Percentiles rank a stretch among this genome's conserved stretches.
phyloP scores from a whole-genome alignment of 2,797 vertebrate genomes.

The Lithobates pipiens region DNA sequence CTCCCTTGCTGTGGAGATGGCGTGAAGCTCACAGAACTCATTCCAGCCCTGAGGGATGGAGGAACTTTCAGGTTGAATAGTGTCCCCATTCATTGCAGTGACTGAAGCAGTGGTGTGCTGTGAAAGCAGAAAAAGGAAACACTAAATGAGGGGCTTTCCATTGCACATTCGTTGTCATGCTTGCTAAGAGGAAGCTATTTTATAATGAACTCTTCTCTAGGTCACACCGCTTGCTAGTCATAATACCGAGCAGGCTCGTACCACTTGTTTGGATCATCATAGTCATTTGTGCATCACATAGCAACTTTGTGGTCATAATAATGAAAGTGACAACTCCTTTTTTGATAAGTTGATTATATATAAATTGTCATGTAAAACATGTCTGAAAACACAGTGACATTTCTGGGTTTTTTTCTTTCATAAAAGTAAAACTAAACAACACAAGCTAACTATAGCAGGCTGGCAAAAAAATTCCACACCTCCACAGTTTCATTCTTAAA shows the following conservation, averaged over 20 bases:
- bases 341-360: no score
- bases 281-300: neutral
- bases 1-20: conserved; percentile 88
- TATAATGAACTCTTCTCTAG: conserved; percentile 25
- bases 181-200: conserved; percentile 50
- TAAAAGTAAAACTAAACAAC: no score
- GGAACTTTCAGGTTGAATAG: conserved; percentile 84
- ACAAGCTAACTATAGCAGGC: neutral
- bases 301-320: neutral
- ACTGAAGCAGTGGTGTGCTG: conserved; percentile 83
- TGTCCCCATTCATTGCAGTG: conserved; percentile 96
- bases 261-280: neutral
- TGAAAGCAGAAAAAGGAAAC: conserved; percentile 65
- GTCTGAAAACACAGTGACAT: neutral
- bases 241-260: neutral
- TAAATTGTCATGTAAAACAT: no score
- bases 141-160: conserved; percentile 57
- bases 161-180: conserved; percentile 40
- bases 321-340: neutral
- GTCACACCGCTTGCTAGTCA: neutral
- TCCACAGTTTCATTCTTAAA: neutral
- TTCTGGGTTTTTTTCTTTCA: no score
- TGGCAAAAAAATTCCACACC: neutral
- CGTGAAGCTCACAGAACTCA: conserved; percentile 97
- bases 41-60: conserved; percentile 87